A percentile compares a stretch with the other conserved stretches of the same genome.
These are phyloP conservation scores for Lasioglossum calceatum DNA, from an alignment of 2,888 invertebrate species.

Conservation along the genomic window DNA sequence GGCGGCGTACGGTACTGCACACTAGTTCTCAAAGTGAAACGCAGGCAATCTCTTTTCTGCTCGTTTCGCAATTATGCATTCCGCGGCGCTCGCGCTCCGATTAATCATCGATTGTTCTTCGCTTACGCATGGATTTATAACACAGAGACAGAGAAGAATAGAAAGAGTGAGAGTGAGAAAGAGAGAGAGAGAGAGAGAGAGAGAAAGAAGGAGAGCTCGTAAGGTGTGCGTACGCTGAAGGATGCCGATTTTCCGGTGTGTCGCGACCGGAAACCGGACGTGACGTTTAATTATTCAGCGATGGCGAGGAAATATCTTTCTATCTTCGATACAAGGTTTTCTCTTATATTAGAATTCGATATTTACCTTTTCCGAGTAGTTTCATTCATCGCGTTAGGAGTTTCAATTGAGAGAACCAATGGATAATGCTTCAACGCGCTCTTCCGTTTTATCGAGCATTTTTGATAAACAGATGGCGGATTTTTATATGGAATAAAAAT, in stretches of 20 bases:
- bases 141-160: slow-evolving; percentile 11
- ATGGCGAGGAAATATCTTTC: slow-evolving; percentile 40
- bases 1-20: slow-evolving; percentile 25
- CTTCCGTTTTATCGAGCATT: neutral
- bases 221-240: slow-evolving; percentile 50
- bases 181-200: neutral
- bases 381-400: neutral
- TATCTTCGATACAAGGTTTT: slow-evolving; percentile 24
- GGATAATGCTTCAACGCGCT: neutral
- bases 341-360: slow-evolving; percentile 15
- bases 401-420: neutral
- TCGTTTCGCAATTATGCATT: slow-evolving; percentile 69
- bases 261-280: slow-evolving; percentile 58
- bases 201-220: neutral
- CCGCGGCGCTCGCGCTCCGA: slow-evolving; percentile 64
- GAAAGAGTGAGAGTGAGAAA: neutral
- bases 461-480: neutral
- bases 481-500: neutral
- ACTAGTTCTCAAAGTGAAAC: slow-evolving; percentile 47
- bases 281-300: slow-evolving; percentile 46
- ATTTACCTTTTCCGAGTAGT: neutral
- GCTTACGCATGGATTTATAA: slow-evolving; percentile 47
- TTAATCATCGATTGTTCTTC: slow-evolving; percentile 69
- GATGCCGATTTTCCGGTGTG: slow-evolving; percentile 47
- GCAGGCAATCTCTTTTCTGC: slow-evolving; percentile 60